phyloP scores from a whole-genome alignment of 2,797 vertebrate species.

The Oryzias sinensis region DNA sequence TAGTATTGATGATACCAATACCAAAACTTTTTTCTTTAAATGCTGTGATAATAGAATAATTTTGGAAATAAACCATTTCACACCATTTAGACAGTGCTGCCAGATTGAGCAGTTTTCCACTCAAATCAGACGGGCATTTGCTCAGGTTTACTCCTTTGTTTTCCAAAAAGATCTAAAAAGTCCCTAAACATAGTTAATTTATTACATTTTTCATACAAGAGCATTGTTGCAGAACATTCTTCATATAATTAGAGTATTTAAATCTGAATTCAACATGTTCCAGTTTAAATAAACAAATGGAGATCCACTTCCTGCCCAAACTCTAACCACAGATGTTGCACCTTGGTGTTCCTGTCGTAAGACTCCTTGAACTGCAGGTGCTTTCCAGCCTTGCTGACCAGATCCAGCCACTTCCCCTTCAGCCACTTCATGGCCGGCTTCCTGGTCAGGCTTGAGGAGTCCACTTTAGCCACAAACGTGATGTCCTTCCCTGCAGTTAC shows the following conservation, averaged over 20 bases:
- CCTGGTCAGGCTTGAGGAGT: constrained; percentile 71
- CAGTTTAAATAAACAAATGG: neutral
- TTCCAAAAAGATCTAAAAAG: no score
- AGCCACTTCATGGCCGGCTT: constrained; percentile 87
- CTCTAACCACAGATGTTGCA: constrained; percentile 28
- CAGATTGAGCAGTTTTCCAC: no score
- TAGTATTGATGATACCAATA: no score
- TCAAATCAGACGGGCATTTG: no score
- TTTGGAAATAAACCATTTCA: no score
- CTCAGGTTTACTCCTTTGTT: no score
- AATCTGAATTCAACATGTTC: neutral
- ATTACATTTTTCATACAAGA: no score
- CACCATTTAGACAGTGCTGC: no score
- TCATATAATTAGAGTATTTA: neutral
- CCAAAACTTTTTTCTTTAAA: no score
- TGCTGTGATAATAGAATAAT: no score
- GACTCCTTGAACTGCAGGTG: constrained; percentile 85
- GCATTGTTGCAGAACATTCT: no score
- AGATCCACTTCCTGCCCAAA: neutral
- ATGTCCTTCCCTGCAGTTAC: constrained; percentile 72
- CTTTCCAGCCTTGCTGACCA: constrained; percentile 85
- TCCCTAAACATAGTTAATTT: no score
- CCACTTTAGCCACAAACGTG: constrained; percentile 78
- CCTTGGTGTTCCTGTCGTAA: constrained; percentile 86
- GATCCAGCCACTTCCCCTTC: constrained; percentile 94